Conservation (phyloP, 2,797 vertebrate genomes). For the Spheniscus humboldti region DNA sequence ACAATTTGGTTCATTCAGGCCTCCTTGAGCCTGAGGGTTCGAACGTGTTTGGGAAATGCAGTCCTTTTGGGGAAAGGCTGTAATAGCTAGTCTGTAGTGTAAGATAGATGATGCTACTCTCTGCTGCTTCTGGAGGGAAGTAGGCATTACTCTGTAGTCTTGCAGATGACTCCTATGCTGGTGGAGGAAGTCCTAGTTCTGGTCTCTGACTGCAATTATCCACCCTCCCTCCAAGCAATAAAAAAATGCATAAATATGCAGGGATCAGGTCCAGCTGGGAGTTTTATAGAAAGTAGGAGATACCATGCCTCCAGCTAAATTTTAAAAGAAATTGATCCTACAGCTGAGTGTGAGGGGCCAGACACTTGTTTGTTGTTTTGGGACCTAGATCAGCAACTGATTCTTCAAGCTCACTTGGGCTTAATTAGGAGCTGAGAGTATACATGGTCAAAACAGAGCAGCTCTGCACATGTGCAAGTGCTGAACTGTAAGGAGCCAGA, state of each 20-base stretch:
- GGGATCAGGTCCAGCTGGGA: background rate
- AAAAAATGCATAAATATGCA: background rate
- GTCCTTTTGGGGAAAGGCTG: background rate
- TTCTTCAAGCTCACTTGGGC: background rate
- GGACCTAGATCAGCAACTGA: background rate
- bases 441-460: background rate
- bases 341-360: background rate
- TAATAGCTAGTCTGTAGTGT: background rate
- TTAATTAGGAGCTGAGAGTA: background rate
- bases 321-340: background rate
- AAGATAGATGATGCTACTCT: background rate
- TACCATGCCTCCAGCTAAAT: background rate
- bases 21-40: background rate
- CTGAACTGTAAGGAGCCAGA: background rate
- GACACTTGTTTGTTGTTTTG: background rate
- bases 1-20: background rate
- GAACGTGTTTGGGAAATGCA: background rate
- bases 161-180: background rate
- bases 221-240: background rate
- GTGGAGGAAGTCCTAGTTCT: background rate
- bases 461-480: background rate
- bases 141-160: background rate
- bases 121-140: background rate
- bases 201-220: background rate
- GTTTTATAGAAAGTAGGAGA: background rate